phyloP scores from a whole-genome alignment of 2,888 invertebrate species.

The Phrixothrix hirtus region DNA sequence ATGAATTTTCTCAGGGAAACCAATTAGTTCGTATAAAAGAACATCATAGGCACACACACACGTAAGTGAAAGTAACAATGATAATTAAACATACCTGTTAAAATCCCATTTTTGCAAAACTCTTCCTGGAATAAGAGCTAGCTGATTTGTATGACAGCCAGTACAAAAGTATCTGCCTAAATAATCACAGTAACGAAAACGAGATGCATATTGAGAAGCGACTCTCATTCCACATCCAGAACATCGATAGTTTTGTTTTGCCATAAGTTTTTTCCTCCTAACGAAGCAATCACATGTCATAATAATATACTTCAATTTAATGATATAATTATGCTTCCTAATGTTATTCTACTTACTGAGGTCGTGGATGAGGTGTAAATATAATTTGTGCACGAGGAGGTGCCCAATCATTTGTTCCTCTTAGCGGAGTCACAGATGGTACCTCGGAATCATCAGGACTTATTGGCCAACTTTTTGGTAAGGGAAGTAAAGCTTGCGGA shows the following conservation, averaged over 20 bases:
- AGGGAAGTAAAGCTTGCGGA: slow-evolving; percentile 74
- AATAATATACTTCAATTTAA: no score
- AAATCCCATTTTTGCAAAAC: slow-evolving; percentile 70
- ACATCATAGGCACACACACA: no score
- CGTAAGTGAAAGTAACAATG: no score
- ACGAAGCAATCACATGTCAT: slow-evolving; percentile 35
- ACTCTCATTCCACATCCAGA: slow-evolving; percentile 85
- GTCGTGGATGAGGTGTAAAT: slow-evolving; percentile 72
- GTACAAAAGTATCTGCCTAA: slow-evolving; percentile 84
- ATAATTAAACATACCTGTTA: no score
- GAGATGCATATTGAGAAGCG: slow-evolving; percentile 69
- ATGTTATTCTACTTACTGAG: slow-evolving; percentile 61
- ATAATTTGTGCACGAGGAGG: slow-evolving; percentile 84
- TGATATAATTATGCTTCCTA: not conserved
- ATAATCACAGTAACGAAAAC: slow-evolving; percentile 82
- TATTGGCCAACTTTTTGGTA: slow-evolving; percentile 72
- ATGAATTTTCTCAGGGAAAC: no score
- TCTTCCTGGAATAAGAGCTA: slow-evolving; percentile 71
- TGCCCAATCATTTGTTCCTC: slow-evolving; percentile 83
- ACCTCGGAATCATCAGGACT: slow-evolving; percentile 68
- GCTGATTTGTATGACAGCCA: slow-evolving; percentile 80
- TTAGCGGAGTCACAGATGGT: slow-evolving; percentile 56
- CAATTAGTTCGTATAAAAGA: no score
- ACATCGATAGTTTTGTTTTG: slow-evolving; percentile 76
- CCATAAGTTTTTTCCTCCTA: slow-evolving; percentile 67